These are phyloP conservation scores for Bufo gargarizans DNA, from an alignment of 2,113 vertebrate species.

Conservation along the genomic window DNA sequence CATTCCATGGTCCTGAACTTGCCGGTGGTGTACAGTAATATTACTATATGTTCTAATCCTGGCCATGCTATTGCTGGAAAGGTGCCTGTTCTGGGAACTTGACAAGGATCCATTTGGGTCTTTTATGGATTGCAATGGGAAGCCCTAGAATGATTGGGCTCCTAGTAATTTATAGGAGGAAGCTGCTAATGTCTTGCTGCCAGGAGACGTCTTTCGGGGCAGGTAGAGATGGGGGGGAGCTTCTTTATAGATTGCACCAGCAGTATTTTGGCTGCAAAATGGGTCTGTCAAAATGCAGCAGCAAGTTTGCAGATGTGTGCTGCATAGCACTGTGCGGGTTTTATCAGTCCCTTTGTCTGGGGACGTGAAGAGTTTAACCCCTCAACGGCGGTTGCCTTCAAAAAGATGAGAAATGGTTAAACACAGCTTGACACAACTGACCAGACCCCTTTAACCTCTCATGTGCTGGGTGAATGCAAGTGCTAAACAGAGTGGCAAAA, in stretches of 20 bases:
- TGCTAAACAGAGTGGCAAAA: background rate
- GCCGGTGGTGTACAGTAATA: background rate
- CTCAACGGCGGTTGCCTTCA: background rate
- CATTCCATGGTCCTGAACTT: background rate
- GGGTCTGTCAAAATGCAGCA: constrained; percentile 33
- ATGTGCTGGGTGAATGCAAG: background rate
- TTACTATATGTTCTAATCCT: background rate
- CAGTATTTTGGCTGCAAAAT: constrained; percentile 22
- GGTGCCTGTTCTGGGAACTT: constrained; percentile 8
- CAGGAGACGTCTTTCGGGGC: background rate
- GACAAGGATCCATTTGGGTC: background rate
- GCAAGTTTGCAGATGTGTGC: constrained; percentile 39
- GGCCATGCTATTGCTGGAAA: background rate
- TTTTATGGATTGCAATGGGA: constrained; percentile 36
- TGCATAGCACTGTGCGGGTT: constrained; percentile 39
- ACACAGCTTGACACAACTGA: background rate
- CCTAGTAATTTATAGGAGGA: background rate
- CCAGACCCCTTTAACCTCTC: background rate
- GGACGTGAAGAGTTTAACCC: background rate
- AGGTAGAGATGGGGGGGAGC: background rate
- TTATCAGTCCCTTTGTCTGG: constrained; percentile 27
- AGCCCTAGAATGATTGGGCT: constrained; percentile 20
- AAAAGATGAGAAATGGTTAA: background rate
- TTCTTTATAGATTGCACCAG: constrained; percentile 37
- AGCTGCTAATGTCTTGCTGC: constrained; percentile 19